These are phyloP conservation scores for Aradophagus sp. DNA, from an alignment of 1,140 invertebrate genomes.

Conservation along the genomic window DNA sequence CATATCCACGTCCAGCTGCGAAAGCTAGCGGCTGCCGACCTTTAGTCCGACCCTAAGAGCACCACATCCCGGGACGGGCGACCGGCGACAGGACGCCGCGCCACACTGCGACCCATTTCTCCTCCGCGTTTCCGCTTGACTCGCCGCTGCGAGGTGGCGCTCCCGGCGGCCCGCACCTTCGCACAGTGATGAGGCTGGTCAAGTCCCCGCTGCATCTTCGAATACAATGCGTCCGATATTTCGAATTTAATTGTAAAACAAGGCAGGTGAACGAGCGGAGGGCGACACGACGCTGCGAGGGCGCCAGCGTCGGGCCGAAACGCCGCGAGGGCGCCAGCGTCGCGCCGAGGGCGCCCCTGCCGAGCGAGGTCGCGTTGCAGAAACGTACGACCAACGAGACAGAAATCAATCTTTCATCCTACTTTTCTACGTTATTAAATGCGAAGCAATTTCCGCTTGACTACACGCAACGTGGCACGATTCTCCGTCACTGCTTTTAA, in stretches of 20 bases:
- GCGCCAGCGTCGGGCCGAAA: no score
- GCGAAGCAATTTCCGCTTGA: slow-evolving; percentile 60
- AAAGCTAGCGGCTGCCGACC: slow-evolving; percentile 72
- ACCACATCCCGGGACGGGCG: slow-evolving; percentile 63
- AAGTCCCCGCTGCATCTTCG: slow-evolving; percentile 62
- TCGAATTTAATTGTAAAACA: slow-evolving; percentile 71
- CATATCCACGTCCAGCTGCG: slow-evolving; percentile 72
- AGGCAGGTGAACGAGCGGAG: no score
- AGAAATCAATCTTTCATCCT: slow-evolving; percentile 62
- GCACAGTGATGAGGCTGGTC: slow-evolving; percentile 46
- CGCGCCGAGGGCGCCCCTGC: background rate
- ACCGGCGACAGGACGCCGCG: slow-evolving; percentile 50
- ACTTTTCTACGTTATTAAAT: slow-evolving; percentile 67
- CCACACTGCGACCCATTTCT: background rate
- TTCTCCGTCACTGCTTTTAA: slow-evolving; percentile 67
- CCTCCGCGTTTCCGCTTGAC: slow-evolving; percentile 20
- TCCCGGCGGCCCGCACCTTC: slow-evolving; percentile 63
- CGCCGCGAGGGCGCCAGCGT: background rate
- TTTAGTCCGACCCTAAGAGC: slow-evolving; percentile 66
- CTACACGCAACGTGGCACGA: slow-evolving; percentile 62
- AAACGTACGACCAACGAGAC: background rate
- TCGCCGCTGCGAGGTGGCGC: slow-evolving; percentile 39
- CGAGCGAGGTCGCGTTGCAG: background rate
- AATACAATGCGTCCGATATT: slow-evolving; percentile 70
- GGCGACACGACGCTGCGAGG: no score